Evolutionary conservation across 1,140 invertebrate genomes (phyloP).

Genomic region (Scaptomyza pallida): DNA sequence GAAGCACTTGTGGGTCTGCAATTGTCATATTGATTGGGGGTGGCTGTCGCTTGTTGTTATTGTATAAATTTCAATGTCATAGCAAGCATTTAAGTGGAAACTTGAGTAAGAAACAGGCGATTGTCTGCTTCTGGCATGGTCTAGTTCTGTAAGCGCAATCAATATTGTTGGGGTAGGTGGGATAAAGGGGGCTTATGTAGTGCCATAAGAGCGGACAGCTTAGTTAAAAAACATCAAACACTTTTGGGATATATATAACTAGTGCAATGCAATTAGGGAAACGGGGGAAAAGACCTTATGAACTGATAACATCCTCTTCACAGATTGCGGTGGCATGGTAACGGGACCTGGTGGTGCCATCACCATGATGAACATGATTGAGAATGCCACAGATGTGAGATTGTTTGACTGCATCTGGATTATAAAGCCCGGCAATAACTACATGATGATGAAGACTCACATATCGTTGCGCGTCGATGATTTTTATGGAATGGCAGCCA

Average conservation of each 20-base stretch:
- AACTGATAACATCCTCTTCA: neutral
- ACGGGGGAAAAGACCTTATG: too few species aligned
- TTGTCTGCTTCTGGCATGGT: slow-evolving; percentile 53
- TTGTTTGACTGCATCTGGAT: slow-evolving; percentile 90
- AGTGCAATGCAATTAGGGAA: neutral
- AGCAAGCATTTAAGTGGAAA: slow-evolving; percentile 57
- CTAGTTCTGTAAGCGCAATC: slow-evolving; percentile 60
- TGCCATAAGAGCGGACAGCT: neutral
- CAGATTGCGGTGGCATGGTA: slow-evolving; percentile 90
- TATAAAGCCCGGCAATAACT: slow-evolving; percentile 87
- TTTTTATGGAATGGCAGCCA: slow-evolving; percentile 88
- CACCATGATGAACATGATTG: slow-evolving; percentile 91
- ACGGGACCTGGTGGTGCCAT: slow-evolving; percentile 90
- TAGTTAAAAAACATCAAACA: too few species aligned
- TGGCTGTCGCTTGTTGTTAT: neutral
- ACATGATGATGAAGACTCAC: slow-evolving; percentile 89
- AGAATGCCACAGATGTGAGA: slow-evolving; percentile 85
- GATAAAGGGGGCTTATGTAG: neutral
- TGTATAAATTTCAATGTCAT: slow-evolving; percentile 67
- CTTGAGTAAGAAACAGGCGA: slow-evolving; percentile 36
- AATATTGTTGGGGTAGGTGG: slow-evolving; percentile 44
- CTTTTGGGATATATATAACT: neutral
- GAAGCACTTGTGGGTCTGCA: slow-evolving; percentile 69
- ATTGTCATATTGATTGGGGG: slow-evolving; percentile 68
- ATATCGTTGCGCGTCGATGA: slow-evolving; percentile 88